A percentile compares a stretch with the other conserved stretches of the same genome.
These are phyloP conservation scores for Clarias batrachus DNA, from an alignment of 2,113 vertebrate species.

Conservation along the genomic window DNA sequence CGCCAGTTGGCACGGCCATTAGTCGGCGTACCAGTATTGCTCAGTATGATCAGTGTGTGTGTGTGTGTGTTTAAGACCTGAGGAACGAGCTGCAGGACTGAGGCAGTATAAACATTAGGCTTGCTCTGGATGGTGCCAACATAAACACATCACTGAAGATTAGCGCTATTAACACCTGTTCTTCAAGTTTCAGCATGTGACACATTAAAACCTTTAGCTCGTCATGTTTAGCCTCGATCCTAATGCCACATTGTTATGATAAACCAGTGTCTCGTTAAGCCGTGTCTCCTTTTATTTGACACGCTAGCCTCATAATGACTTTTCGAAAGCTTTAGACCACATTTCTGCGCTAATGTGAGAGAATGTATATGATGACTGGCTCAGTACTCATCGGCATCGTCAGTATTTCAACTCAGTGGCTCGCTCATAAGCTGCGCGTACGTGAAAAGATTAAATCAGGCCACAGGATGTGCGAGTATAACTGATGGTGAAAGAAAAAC, in stretches of 20 bases:
- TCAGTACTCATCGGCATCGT: background rate
- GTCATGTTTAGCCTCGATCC: background rate
- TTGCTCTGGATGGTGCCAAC: background rate
- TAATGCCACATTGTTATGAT: background rate
- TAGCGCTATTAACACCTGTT: background rate
- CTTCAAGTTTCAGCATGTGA: background rate
- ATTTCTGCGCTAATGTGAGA: background rate
- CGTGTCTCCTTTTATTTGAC: background rate
- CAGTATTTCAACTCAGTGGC: background rate
- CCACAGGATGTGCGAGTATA: background rate
- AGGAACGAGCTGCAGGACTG: background rate
- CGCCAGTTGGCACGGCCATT: constrained; percentile 12
- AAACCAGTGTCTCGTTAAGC: background rate
- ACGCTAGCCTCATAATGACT: background rate
- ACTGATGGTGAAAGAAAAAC: background rate
- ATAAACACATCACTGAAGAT: constrained; percentile 1
- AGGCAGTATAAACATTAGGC: background rate
- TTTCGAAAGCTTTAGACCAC: background rate
- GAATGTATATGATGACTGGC: background rate
- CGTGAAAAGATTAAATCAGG: background rate
- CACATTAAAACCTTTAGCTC: background rate
- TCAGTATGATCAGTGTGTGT: background rate
- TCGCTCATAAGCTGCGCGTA: background rate
- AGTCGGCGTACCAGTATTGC: constrained; percentile 44
- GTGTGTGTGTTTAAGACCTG: background rate